Percentiles rank a stretch among this genome's conserved stretches.
phyloP scores from a whole-genome alignment of 1,140 invertebrate species.

The Gerris buenoi region DNA sequence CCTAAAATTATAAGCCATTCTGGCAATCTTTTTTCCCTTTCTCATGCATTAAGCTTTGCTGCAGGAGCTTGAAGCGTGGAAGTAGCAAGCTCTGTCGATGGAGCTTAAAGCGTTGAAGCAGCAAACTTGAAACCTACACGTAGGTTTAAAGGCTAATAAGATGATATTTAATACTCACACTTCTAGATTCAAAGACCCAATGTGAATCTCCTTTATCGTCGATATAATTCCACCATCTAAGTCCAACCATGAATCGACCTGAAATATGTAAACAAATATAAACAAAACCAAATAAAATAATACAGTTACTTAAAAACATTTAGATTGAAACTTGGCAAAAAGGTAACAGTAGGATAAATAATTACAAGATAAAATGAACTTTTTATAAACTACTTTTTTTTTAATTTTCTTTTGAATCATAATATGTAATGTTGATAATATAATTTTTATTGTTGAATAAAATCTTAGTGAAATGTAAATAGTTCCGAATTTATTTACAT shows the following conservation, averaged over 20 bases:
- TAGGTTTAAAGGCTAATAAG: neutral
- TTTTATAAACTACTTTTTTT: neutral
- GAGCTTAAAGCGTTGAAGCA: neutral
- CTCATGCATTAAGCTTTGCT: too few relatives aligned
- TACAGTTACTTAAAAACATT: too few relatives aligned
- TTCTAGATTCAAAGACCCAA: constrained; percentile 91
- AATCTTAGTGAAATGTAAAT: too few relatives aligned
- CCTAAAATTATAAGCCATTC: too few relatives aligned
- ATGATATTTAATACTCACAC: constrained; percentile 40
- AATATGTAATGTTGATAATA: too few relatives aligned
- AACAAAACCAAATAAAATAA: neutral
- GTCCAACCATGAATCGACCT: constrained; percentile 77
- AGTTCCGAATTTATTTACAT: too few relatives aligned
- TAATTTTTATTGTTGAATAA: too few relatives aligned
- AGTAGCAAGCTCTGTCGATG: constrained; percentile 12
- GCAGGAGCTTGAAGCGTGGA: constrained; percentile 45
- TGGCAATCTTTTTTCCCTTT: constrained; percentile 52
- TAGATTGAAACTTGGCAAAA: neutral
- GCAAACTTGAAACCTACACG: neutral
- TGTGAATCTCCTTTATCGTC: constrained; percentile 91
- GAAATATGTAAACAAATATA: constrained; percentile 19
- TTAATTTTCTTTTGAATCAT: too few relatives aligned
- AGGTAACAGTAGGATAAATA: constrained; percentile 3
- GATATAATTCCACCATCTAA: constrained; percentile 98
- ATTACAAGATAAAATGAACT: constrained; percentile 5